phyloP scores from a whole-genome alignment of 1,140 invertebrate genomes.

The Drosophila quadrilineata region DNA sequence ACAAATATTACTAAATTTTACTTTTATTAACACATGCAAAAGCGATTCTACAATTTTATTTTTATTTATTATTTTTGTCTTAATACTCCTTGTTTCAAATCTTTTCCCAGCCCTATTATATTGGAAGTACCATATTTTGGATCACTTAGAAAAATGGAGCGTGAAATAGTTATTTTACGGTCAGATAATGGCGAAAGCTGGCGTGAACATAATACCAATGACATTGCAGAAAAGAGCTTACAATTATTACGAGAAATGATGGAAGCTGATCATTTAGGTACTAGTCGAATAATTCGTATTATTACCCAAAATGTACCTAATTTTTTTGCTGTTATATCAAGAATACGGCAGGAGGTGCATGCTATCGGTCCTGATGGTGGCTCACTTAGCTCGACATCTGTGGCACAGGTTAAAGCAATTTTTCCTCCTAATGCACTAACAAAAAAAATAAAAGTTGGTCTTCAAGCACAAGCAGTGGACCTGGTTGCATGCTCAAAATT shows the following conservation, averaged over 20 bases:
- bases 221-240: slow-evolving; percentile 96
- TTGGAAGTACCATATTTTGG: slow-evolving; percentile 99
- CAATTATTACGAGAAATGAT: slow-evolving; percentile 93
- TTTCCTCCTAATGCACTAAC: slow-evolving; percentile 99
- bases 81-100: too few species aligned
- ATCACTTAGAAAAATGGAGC: slow-evolving; percentile 95
- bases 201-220: slow-evolving; percentile 97
- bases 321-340: slow-evolving; percentile 99
- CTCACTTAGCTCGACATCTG: slow-evolving; percentile 97
- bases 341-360: slow-evolving; percentile 99
- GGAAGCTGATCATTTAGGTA: slow-evolving; percentile 91
- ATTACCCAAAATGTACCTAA: slow-evolving; percentile 98
- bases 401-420: slow-evolving; percentile 98
- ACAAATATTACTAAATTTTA: not conserved
- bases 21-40: not conserved
- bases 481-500: slow-evolving; percentile 96
- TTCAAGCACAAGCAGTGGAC: slow-evolving; percentile 99
- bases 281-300: slow-evolving; percentile 95
- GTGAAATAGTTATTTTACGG: slow-evolving; percentile 98
- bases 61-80: not conserved
- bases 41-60: not conserved
- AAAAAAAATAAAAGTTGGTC: slow-evolving; percentile 99
- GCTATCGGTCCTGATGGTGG: slow-evolving; percentile 99
- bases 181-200: slow-evolving; percentile 99
- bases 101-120: slow-evolving; percentile 96